These are phyloP conservation scores for Crioceris asparagi DNA, from an alignment of 2,888 invertebrate species.

Conservation along the genomic window DNA sequence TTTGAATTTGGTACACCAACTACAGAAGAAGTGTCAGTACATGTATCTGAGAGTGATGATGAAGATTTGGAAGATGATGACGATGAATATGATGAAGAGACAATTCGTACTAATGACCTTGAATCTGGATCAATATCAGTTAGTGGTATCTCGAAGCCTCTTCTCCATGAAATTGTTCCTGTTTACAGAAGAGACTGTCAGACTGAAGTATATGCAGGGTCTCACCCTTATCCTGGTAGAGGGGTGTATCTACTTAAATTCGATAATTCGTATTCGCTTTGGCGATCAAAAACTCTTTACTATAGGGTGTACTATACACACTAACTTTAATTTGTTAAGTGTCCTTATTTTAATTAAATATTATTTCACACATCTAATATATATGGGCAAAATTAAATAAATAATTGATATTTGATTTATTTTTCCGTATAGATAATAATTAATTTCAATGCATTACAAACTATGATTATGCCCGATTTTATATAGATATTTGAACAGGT, in stretches of 20 bases:
- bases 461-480: too few species aligned
- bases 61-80: conserved; percentile 64
- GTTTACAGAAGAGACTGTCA: conserved; percentile 95
- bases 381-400: too few species aligned
- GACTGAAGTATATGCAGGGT: conserved; percentile 94
- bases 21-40: conserved; percentile 79
- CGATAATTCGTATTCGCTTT: conserved; percentile 97
- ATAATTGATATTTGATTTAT: too few species aligned
- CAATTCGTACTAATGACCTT: conserved; percentile 41
- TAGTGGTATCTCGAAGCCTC: conserved; percentile 39
- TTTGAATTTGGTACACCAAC: conserved; percentile 95
- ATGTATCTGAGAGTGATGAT: conserved; percentile 91
- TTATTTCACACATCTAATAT: too few species aligned
- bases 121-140: conserved; percentile 42
- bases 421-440: too few species aligned
- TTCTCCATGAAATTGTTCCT: conserved; percentile 79
- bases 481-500: too few species aligned
- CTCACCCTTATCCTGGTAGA: conserved; percentile 92
- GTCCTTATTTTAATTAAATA: too few species aligned
- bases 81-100: conserved; percentile 42
- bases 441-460: too few species aligned
- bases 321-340: too few species aligned
- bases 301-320: conserved; percentile 97
- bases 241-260: conserved; percentile 97
- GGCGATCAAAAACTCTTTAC: conserved; percentile 98